Conservation (phyloP, 2,797 vertebrate species). For the Rhyacichthys aspro region DNA sequence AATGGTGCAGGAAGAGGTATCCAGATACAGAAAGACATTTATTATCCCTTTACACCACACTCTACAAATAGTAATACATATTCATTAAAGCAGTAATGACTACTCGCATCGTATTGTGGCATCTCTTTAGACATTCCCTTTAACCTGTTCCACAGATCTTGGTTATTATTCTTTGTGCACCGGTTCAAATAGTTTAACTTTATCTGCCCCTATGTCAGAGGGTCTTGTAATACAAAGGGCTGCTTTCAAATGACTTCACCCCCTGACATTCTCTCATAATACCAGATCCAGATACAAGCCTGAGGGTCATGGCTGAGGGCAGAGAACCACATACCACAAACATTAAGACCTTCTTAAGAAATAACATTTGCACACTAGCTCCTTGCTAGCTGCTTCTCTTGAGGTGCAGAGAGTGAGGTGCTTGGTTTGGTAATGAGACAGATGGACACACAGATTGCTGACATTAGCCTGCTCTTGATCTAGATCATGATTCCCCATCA, state of each 20-base stretch:
- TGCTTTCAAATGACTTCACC: conserved; percentile 10
- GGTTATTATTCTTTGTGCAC: not conserved
- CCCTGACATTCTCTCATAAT: conserved; percentile 23
- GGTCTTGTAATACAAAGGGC: conserved; percentile 1
- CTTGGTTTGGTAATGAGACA: conserved; percentile 67
- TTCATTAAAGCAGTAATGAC: no score
- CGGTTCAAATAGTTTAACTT: not conserved
- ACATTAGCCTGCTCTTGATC: conserved; percentile 77
- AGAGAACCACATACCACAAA: conserved; percentile 33
- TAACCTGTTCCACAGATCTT: not conserved
- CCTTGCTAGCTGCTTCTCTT: conserved; percentile 41
- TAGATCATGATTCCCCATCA: conserved; percentile 80
- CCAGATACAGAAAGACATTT: conserved; percentile 25
- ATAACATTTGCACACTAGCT: conserved; percentile 28
- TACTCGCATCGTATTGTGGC: no score
- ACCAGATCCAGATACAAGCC: conserved; percentile 31
- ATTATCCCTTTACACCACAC: not conserved
- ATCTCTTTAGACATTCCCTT: not conserved
- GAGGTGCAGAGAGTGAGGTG: conserved; percentile 40
- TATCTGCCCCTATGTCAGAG: conserved; percentile 7
- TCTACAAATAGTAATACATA: not conserved
- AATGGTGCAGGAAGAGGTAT: conserved; percentile 39
- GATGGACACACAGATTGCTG: conserved; percentile 79
- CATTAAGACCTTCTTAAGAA: conserved; percentile 26
- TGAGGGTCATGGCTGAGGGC: conserved; percentile 28